phyloP scores from a whole-genome alignment of 1,140 invertebrate genomes.

The Rhopalosiphum maidis region DNA sequence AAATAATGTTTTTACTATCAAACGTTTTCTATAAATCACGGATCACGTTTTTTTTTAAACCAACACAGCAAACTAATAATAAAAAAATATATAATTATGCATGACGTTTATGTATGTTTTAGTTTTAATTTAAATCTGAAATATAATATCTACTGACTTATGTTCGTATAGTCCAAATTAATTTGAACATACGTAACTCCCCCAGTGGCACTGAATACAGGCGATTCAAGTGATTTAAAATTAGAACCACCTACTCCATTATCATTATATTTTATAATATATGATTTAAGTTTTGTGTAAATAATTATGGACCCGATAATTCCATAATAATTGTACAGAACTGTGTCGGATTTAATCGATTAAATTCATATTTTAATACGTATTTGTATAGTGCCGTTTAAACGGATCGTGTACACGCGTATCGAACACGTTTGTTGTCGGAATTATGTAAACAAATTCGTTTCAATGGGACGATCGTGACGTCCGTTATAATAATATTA shows the following conservation, averaged over 20 bases:
- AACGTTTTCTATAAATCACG: not conserved
- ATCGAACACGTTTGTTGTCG: not conserved
- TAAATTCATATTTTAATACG: not conserved
- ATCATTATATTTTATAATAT: not conserved
- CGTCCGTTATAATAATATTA: not conserved
- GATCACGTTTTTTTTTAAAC: not conserved
- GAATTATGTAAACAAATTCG: constrained; percentile 14
- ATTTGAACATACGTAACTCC: not conserved
- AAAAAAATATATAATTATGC: constrained; percentile 6
- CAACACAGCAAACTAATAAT: not conserved
- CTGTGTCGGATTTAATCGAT: not conserved
- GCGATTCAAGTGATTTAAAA: not conserved
- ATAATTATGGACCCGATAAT: not conserved
- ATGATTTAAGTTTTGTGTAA: not conserved
- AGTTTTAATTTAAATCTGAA: constrained; percentile 3
- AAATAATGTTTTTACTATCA: not conserved
- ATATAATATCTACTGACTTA: not conserved
- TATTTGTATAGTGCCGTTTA: not conserved
- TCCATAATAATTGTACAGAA: not conserved
- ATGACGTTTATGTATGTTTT: constrained; percentile 6
- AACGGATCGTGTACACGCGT: not conserved
- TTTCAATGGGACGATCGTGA: constrained; percentile 20
- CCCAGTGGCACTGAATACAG: not conserved
- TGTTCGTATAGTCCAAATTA: not conserved
- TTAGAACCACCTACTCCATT: not conserved